Evolutionary conservation across 2,797 vertebrate genomes (phyloP).

Genomic region (Microctenopoma lineatum): DNA sequence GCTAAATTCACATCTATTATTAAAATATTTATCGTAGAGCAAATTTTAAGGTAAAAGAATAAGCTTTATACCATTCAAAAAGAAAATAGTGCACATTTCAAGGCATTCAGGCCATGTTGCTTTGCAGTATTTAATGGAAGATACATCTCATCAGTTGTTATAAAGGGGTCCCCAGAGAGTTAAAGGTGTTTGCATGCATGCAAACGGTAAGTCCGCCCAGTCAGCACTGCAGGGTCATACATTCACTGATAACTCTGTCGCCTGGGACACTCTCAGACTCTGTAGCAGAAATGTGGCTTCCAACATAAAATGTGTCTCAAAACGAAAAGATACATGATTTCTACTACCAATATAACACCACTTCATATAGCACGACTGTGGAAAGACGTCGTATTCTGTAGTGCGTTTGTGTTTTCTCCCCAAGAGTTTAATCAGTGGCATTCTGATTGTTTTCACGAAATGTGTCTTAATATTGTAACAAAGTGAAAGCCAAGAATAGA

Average conservation of each 20-base stretch:
- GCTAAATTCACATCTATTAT: slow-evolving; percentile 77
- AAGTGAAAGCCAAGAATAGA: slow-evolving; percentile 8
- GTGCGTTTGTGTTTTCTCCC: slow-evolving; percentile 21
- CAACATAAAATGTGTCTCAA: slow-evolving; percentile 10
- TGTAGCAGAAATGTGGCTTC: slow-evolving; percentile 21
- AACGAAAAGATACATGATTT: slow-evolving; percentile 18
- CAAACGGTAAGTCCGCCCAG: slow-evolving; percentile 54
- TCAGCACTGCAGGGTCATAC: slow-evolving; percentile 63
- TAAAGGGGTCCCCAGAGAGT: slow-evolving; percentile 67
- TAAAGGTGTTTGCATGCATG: slow-evolving; percentile 61
- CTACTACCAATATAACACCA: slow-evolving; percentile 4
- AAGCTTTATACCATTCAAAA: slow-evolving; percentile 83
- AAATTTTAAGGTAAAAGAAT: slow-evolving; percentile 84
- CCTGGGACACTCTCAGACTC: slow-evolving; percentile 34
- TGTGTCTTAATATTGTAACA: not conserved
- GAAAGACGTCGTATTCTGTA: slow-evolving; percentile 17
- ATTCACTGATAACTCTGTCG: slow-evolving; percentile 63
- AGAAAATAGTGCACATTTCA: slow-evolving; percentile 90
- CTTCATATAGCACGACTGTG: not conserved
- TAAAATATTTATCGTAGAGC: slow-evolving; percentile 78
- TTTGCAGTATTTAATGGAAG: slow-evolving; percentile 83
- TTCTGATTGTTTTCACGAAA: slow-evolving; percentile 13
- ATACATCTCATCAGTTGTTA: slow-evolving; percentile 75
- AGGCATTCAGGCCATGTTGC: slow-evolving; percentile 87
- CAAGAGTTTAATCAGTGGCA: slow-evolving; percentile 31